phyloP scores from a whole-genome alignment of 2,113 vertebrate genomes.

The Deroptyus accipitrinus region DNA sequence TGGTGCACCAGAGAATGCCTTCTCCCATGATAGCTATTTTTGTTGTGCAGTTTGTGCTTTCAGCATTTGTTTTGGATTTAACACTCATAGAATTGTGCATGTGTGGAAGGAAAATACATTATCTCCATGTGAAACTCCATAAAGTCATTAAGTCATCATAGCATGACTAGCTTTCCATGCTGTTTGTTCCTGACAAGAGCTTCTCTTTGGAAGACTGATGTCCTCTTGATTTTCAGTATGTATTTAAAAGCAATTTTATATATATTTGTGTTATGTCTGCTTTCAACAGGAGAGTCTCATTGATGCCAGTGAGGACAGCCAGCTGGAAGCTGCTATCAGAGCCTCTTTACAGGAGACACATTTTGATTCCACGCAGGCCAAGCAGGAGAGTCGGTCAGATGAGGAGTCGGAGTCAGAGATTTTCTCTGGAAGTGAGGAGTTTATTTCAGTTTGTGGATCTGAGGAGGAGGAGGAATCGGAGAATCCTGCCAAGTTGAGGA shows the following conservation, averaged over 20 bases:
- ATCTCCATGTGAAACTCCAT: background rate
- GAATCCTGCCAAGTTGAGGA: conserved; percentile 82
- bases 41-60: background rate
- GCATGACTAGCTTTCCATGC: background rate
- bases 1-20: background rate
- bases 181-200: background rate
- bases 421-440: conserved; percentile 96
- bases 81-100: background rate
- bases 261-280: conserved; percentile 13
- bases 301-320: conserved; percentile 98
- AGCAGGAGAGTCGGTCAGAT: conserved; percentile 87
- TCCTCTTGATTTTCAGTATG: background rate
- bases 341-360: conserved; percentile 97
- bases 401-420: conserved; percentile 96
- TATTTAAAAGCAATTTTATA: background rate
- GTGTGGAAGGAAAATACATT: background rate
- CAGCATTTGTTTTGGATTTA: background rate
- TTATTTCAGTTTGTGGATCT: conserved; percentile 94
- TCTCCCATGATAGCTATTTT: background rate
- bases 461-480: conserved; percentile 84
- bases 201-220: background rate
- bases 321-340: conserved; percentile 96
- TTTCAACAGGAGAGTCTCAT: conserved; percentile 92
- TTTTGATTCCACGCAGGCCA: conserved; percentile 88
- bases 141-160: background rate